Evolutionary conservation across 1,140 invertebrate species (phyloP), one percentile per base, ranked within the genome.

Genomic region (Camponotus vicinus): DNA sequence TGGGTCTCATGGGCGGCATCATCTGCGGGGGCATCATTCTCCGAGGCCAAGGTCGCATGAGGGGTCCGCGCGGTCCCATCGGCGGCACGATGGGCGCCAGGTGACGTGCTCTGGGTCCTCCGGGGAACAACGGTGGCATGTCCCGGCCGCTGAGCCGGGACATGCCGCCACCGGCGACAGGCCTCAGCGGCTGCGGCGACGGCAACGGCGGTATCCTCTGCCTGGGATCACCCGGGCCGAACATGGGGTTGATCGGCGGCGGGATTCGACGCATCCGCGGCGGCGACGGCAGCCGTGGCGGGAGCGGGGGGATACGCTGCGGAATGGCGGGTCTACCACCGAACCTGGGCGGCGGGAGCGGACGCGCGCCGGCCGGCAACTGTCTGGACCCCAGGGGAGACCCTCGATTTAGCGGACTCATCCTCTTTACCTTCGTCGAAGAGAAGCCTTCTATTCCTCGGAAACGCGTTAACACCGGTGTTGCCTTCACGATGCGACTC

Each of bases 351-450:
- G 88, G 90, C 27, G 92, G 92, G 45, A 89, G 89, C 0, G 92
- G 92, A 7, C 93, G 89, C 85, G 91, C 88, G 0, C 89, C 92
- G 8, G 70, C 78, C 21, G 92, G 78, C 27, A 93, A 90, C 64
- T 92, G 77, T 79, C 93, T 84, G 13, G 92, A 88, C 6, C 91
- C 92, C 75, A 93, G 0, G 93, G 59, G 0, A 93, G 90, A 59
- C 92, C 93, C 76, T 92, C 89, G 49, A 34, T 94, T 94, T 11
- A 93, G 83, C 18, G 93, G 93, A 73, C 93, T 94, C 93, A 94
- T 94, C 37, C 8, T 86, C 32, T 63, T 42, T 27, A 27, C 27
- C 27, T 40, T 9, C 9, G 1, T 9, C 9, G 8, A 18, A 55
- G 1, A 11, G 0, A n/a, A 8, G 0, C 18, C 11, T 67, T 11